A percentile compares a stretch with the other conserved stretches of the same genome.
These are phyloP conservation scores for Plotosus lineatus DNA, from an alignment of 2,113 vertebrate genomes.

Conservation along the genomic window DNA sequence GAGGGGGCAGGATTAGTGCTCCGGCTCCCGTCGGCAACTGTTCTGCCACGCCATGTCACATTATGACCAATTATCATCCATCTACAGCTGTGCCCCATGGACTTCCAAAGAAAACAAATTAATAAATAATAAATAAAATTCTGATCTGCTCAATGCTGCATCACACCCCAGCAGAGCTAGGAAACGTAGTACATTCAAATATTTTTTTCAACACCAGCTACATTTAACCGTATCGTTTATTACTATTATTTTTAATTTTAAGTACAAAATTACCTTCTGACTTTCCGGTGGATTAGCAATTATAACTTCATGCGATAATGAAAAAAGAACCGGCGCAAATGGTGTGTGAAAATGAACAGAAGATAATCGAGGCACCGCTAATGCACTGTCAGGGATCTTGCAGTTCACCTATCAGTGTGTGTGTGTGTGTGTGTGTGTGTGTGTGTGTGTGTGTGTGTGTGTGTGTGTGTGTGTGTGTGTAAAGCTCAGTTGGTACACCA, in stretches of 20 bases:
- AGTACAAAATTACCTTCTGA: neutral
- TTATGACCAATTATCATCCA: conserved; percentile 57
- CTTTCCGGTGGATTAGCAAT: conserved; percentile 31
- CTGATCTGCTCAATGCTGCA: conserved; percentile 26
- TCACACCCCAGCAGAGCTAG: neutral
- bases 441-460: neutral
- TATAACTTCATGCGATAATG: conserved; percentile 37
- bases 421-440: conserved; percentile 3
- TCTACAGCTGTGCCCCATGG: conserved; percentile 44
- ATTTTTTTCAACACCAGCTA: neutral
- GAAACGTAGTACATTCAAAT: neutral
- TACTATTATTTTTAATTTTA: neutral
- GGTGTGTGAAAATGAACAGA: conserved; percentile 34
- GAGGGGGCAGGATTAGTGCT: conserved; percentile 45
- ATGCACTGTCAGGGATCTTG: conserved; percentile 3
- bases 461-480: neutral
- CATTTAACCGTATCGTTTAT: neutral
- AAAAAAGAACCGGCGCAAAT: conserved; percentile 35
- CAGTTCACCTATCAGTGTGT: neutral
- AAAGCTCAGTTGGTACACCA: conserved; percentile 3
- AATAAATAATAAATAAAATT: neutral
- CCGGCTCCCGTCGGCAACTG: conserved; percentile 40
- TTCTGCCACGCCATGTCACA: conserved; percentile 45
- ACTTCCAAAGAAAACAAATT: conserved; percentile 31
- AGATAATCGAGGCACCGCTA: conserved; percentile 21